Evolutionary conservation across 2,113 vertebrate genomes (phyloP), one percentile per base, ranked within the genome.

Genomic region (Erythrocercus mccallii): DNA sequence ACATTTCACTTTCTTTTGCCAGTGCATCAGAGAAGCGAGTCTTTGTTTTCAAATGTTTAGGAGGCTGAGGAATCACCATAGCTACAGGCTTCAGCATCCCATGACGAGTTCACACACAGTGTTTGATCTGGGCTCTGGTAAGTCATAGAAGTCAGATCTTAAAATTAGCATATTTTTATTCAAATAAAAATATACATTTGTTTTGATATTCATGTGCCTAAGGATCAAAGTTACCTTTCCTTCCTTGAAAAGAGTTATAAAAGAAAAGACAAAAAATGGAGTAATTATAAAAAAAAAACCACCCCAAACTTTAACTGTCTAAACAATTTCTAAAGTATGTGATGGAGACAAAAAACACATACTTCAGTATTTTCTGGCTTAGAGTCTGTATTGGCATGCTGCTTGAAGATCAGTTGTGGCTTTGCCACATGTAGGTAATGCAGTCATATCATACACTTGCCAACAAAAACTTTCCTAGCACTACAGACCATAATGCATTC

Each of bases 371-470:
- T 80, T 95, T 92, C 79, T 93, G 70, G 57, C 53, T 82, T 65
- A 61, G 17, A 48, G 8, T 68, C 24, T 91, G 40, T 71, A 58
- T 88, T 93, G 85, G 81, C 73, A 65, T 40, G 15, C 35, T 61
- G 53, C 51, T 87, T 82, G 70, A 45, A 82, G 92, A 90, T 64
- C 65, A 60, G 12, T 72, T 2, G 11, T 90, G 79, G 31, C 71
- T 95, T 96, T 94, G 81, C 81, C 79, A 85, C 81, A 77, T 77
- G 81, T 90, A 80, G 74, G 45, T 92, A 85, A 86, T 77, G 64
- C 45, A 86, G 54, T 94, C 74, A 78, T 61, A 56, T 24, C 15
- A 47, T 7, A 44, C 8, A 38, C 10, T 61, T 76, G 92, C 88
- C 92, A 95, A 57, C 24, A 72, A 88, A 90, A 94, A 48, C 38